Base-by-base conservation (phyloP, 2,113 vertebrate genomes). In the Stercorarius parasiticus region DNA sequence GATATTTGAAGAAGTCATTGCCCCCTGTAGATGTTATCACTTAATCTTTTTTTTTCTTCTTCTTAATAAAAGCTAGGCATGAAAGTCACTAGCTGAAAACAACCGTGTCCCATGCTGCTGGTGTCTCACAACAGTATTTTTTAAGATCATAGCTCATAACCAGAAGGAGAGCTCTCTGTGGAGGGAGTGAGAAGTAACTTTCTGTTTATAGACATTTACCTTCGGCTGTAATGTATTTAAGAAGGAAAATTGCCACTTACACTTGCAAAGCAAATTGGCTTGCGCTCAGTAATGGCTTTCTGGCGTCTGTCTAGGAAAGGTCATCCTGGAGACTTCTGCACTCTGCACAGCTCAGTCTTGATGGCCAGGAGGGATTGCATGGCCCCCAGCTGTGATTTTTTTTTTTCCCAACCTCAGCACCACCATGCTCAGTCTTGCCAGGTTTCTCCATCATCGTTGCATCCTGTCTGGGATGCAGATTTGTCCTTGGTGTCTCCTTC, bases 191-290 rank as follows among this genome's bases (percentile, higher is more conserved):
- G 95, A 93, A 96, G 70, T 82, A 95, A 95, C 92, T 95, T 95
- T 97, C 88, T 76, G 96, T 97, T 98, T 97, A 96, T 86, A 88
- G 97, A 95, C 97, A 82, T 95, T 97, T 98, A 91, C 97, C 79
- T 96, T 95, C 40, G 8, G 67, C 82, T 70, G 82, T 94, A 94
- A 97, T 88, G 96, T 98, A 96, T 98, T 98, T 98, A 98, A 97
- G 98, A 89, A 95, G 87, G 96, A 96, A 98, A 98, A 98, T 98
- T 96, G 97, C 94, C 95, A 94, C 97, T 98, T 97, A 97, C 86
- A 94, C 96, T 97, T 97, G 97, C 97, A 94, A 83, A 98, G 97
- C 94, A 98, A 98, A 98, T 98, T 97, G 97, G 97, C 95, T 98
- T 86, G 90, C 59, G 83, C 64, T 64, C 87, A 47, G 79, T 97